Conservation (phyloP, 2,797 vertebrate genomes). For the Macrochelys suwanniensis region DNA sequence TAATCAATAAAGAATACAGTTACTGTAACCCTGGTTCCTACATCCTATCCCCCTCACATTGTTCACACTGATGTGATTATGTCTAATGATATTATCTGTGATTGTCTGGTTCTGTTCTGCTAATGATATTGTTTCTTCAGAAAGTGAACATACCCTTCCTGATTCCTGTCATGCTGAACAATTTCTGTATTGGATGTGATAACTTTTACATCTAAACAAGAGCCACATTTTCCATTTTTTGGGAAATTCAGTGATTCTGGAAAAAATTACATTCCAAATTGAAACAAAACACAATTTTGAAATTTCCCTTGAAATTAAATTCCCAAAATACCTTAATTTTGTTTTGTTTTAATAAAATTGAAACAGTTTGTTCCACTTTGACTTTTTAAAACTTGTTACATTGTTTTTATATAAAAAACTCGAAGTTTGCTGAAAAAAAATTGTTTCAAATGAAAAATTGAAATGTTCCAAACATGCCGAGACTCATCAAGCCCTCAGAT, state of each 20-base stretch:
- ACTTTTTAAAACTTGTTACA: neutral
- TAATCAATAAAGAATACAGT: neutral
- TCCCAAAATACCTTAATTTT: neutral
- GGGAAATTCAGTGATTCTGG: neutral
- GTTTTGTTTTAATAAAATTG: neutral
- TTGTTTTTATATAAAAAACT: neutral
- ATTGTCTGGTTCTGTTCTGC: slow-evolving; percentile 31
- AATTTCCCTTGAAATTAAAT: too few species aligned
- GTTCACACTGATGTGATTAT: neutral
- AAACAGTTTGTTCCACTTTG: neutral
- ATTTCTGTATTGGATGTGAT: neutral
- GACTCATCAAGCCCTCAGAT: too few species aligned
- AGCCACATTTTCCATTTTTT: neutral
- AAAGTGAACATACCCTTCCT: slow-evolving; percentile 27
- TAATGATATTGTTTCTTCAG: slow-evolving; percentile 27
- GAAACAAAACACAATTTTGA: too few species aligned
- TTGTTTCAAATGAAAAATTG: neutral
- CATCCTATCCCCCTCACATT: neutral
- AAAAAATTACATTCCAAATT: neutral
- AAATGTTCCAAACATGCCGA: neutral
- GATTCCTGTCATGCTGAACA: neutral
- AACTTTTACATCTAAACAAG: neutral
- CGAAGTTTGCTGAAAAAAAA: neutral
- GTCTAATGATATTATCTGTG: slow-evolving; percentile 29
- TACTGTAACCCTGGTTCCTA: neutral